Conservation (phyloP, 2,113 vertebrate genomes). For the Lates calcarifer region DNA sequence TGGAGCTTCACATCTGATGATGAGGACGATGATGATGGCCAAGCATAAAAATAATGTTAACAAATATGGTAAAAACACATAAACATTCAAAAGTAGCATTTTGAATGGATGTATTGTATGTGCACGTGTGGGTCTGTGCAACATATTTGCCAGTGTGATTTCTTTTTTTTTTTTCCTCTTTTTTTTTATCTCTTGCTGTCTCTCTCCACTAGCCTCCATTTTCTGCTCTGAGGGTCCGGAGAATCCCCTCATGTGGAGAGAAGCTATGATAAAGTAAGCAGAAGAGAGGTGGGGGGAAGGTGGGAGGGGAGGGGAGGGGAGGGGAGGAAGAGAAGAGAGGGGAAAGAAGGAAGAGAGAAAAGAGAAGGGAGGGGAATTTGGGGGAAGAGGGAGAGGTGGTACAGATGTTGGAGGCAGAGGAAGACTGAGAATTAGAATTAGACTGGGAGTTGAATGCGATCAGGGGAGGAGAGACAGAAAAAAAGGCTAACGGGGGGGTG, state of each 20-base stretch:
- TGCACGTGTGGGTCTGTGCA: constrained; percentile 54
- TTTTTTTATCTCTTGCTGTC: constrained; percentile 65
- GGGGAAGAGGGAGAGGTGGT: background rate
- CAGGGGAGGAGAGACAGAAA: constrained; percentile 24
- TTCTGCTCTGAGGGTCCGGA: constrained; percentile 80
- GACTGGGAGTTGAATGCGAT: constrained; percentile 43
- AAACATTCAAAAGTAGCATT: constrained; percentile 10
- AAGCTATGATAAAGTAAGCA: constrained; percentile 75
- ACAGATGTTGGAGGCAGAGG: constrained; percentile 22
- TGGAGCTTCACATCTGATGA: background rate
- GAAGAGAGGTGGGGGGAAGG: constrained; percentile 22
- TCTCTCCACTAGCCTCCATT: constrained; percentile 79
- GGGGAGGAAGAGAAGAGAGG: background rate
- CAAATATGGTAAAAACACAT: background rate
- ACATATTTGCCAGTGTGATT: constrained; percentile 61
- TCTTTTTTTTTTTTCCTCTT: constrained; percentile 31
- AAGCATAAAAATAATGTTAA: background rate
- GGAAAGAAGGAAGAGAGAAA: background rate
- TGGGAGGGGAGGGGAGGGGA: background rate
- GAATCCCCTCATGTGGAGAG: constrained; percentile 74
- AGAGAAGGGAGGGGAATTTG: background rate
- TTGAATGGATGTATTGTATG: constrained; percentile 25
- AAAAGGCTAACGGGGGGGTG: constrained; percentile 19
- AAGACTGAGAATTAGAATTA: constrained; percentile 58
- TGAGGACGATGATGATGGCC: background rate